Base-by-base conservation (phyloP, 2,888 invertebrate species). In the Drosophila rellima region DNA sequence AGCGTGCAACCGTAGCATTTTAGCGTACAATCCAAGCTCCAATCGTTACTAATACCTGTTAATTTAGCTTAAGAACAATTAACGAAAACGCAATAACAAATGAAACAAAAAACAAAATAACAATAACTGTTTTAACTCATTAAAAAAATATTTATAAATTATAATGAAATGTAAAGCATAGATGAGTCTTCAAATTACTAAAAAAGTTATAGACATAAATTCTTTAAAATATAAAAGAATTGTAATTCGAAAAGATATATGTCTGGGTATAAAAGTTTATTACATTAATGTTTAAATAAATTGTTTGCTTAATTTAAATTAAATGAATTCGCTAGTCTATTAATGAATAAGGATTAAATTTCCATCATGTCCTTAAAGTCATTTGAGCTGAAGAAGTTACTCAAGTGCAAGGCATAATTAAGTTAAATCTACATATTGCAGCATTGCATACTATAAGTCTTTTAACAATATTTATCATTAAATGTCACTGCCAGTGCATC, bases 1-100 rank as follows among this genome's bases (percentile, higher is more conserved):
- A 0, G 78, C 77, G 33, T 90, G 80, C 35, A 92, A 78, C 18
- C 89, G 87, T 20, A 83, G 83, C 91, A 91, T 91, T 31, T 2
- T 35, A 26, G 3, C 18, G 1, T 10, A 8, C 6, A 15, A 15
- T 10, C 5, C 13, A 45, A 18, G 7, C 4, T 13, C 8, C 8
- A 31, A 17, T 11, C 8, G 11, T n/a, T 13, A 3, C 17, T 23
- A 26, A 13, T 10, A 45, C n/a, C 31, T 15, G 2, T 15, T n/a
- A 23, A 11, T 20, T 44, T 47, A 26, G 4, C 8, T 3, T 15
- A 42, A 33, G 7, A 50, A 33, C 13, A 42, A 42, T 2, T 3
- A 51, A 40, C 2, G 18, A 39, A 0, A 59, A 18, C 17, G n/a
- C 29, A 42, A 40, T 7, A 54, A 39, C 5, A 26, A 26, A 26